Base-by-base conservation (phyloP, 2,888 invertebrate genomes). In the Agrochola lota region DNA sequence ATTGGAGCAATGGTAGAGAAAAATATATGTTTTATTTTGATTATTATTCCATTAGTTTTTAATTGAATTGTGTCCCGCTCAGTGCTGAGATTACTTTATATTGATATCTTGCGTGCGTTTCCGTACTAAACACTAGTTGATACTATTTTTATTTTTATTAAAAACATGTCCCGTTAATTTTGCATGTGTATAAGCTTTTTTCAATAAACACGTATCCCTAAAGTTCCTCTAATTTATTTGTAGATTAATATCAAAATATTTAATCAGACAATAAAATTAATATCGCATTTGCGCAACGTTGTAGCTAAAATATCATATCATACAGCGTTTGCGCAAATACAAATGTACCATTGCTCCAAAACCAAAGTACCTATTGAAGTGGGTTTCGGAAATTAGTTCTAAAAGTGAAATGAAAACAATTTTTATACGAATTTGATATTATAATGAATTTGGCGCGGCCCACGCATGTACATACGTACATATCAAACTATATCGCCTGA, bases 381-480 rank as follows among this genome's bases (percentile, higher is more conserved):
- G 86, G 87, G 88, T 88, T 86, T 85, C 83, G 82, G 78, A 78
- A 78, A 78, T 85, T 87, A 88, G 87, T 78, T 79, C 80, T 83
- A 85, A 88, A 84, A 74, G 79, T 85, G 71, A 77, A 87, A 82
- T 74, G 71, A 83, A 81, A 87, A 88, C 82, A 87, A 84, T 85
- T 92, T 93, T 94, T 94, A 87, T 94, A 94, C 92, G 90, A 91
- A 92, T 94, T 94, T 93, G 92, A 94, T 94, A 94, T 92, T 92
- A 92, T 88, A 84, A 63, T 76, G 63, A 73, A 78, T 80, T 82
- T 68, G 80, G 83, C 82, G 87, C 85, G 83, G 78, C 88, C 88
- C 87, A 81, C 85, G 67, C 69, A 77, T 91, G 90, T 91, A 90
- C 87, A 90, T 90, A 83, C 86, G 92, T 92, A 93, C 95, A 95